Conservation (phyloP, 2,113 vertebrate genomes). For the Corythaeola cristata region DNA sequence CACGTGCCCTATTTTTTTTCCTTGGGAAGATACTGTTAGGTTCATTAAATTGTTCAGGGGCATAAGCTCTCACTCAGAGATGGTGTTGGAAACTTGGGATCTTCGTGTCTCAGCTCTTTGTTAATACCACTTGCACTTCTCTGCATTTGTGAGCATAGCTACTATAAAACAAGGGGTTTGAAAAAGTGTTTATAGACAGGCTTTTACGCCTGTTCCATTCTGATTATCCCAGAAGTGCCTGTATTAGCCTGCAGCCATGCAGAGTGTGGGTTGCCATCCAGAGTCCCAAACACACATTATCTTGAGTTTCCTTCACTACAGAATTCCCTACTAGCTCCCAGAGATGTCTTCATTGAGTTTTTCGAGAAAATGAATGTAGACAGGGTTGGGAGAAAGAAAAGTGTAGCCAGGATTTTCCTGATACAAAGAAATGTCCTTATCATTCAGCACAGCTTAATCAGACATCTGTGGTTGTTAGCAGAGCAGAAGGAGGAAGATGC, state of each 20-base stretch:
- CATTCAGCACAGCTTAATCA: background rate
- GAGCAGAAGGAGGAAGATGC: background rate
- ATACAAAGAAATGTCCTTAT: background rate
- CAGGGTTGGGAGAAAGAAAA: background rate
- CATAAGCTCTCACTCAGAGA: background rate
- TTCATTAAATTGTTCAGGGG: background rate
- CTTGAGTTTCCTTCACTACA: background rate
- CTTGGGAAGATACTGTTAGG: background rate
- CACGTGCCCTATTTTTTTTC: background rate
- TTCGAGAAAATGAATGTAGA: background rate
- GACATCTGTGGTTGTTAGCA: background rate
- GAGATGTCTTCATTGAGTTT: background rate
- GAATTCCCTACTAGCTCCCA: accelerated
- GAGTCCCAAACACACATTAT: background rate
- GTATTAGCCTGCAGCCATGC: background rate
- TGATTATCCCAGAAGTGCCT: background rate
- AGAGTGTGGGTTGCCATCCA: background rate
- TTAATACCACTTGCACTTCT: background rate
- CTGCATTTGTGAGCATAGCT: background rate
- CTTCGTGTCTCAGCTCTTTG: background rate
- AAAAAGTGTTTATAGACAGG: background rate
- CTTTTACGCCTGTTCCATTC: background rate
- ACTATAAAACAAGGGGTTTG: background rate
- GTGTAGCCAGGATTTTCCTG: background rate
- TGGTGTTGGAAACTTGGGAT: background rate